phyloP scores from a whole-genome alignment of 1,140 invertebrate species.

The Mactra quadrangularis region DNA sequence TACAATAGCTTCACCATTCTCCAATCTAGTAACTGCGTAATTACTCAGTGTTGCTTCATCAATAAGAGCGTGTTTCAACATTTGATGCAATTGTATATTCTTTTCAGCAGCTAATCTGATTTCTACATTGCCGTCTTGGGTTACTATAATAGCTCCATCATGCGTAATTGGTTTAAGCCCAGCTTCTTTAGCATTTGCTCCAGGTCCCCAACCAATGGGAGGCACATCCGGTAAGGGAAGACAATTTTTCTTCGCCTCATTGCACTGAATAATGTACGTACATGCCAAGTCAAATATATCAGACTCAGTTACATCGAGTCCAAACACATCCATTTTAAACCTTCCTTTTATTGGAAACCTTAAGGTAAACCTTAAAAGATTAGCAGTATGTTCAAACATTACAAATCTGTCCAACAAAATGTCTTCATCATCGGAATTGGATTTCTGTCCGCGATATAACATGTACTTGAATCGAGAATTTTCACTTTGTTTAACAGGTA shows the following conservation, averaged over 20 bases:
- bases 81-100: conserved; percentile 74
- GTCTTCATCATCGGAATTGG: conserved; percentile 58
- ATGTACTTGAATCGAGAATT: conserved; percentile 79
- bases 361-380: conserved; percentile 72
- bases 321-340: conserved; percentile 81
- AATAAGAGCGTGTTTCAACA: conserved; percentile 75
- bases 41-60: conserved; percentile 80
- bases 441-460: conserved; percentile 70
- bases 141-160: conserved; percentile 75
- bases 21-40: conserved; percentile 73
- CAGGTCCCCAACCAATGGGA: conserved; percentile 80
- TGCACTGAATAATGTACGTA: conserved; percentile 80
- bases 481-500: conserved; percentile 70
- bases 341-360: conserved; percentile 77
- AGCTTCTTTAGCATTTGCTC: conserved; percentile 70
- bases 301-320: conserved; percentile 74
- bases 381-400: conserved; percentile 76
- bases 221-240: conserved; percentile 79
- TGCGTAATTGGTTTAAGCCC: conserved; percentile 79
- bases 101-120: conserved; percentile 76
- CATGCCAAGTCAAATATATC: conserved; percentile 79
- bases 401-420: conserved; percentile 77
- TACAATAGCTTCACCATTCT: conserved; percentile 76
- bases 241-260: conserved; percentile 71
- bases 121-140: conserved; percentile 77